These are phyloP conservation scores for Gortyna flavago DNA, from an alignment of 2,888 invertebrate species.

Conservation along the genomic window DNA sequence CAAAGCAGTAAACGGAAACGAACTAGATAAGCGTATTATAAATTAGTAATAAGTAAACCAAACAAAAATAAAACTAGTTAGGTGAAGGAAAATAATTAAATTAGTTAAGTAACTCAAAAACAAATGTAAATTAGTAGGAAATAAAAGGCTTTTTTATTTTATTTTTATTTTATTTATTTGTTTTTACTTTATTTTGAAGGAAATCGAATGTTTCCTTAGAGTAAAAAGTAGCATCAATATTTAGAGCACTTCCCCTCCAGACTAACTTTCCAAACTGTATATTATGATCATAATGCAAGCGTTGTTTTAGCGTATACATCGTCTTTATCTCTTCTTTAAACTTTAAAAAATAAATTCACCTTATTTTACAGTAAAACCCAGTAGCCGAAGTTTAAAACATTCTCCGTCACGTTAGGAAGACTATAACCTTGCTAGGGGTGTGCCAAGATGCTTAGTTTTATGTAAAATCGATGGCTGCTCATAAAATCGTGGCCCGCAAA, in stretches of 20 bases:
- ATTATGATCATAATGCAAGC: background rate
- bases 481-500: conserved; percentile 38
- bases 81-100: too few relatives aligned
- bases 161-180: too few relatives aligned
- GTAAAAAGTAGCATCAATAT: background rate
- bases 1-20: too few relatives aligned
- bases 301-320: background rate
- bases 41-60: too few relatives aligned
- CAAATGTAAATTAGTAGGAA: too few relatives aligned
- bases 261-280: background rate
- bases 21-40: too few relatives aligned
- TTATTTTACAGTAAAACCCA: background rate
- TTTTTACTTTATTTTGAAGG: background rate
- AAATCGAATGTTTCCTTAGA: background rate
- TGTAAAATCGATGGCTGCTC: conserved; percentile 55
- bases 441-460: conserved; percentile 49
- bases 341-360: background rate
- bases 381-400: conserved; percentile 36
- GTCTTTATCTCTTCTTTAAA: too few relatives aligned
- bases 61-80: too few relatives aligned
- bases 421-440: conserved; percentile 43
- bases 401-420: conserved; percentile 17
- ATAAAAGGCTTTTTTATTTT: too few relatives aligned
- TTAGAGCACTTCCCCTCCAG: background rate
- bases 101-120: too few relatives aligned